A percentile compares a stretch with the other conserved stretches of the same genome.
Evolutionary conservation across 2,888 invertebrate species (phyloP).

Genomic region (Rhagonycha fulva): DNA sequence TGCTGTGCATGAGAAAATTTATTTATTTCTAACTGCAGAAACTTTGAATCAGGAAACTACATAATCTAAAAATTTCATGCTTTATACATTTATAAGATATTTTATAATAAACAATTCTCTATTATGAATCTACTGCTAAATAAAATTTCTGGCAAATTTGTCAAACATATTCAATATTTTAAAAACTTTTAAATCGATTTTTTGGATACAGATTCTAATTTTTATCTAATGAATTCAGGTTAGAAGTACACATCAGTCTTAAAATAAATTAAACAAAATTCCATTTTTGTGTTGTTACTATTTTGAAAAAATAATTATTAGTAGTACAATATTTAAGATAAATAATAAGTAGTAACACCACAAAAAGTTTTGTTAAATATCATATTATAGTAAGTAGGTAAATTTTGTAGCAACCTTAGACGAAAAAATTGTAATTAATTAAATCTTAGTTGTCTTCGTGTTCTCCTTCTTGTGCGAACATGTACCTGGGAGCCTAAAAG

Average conservation of each 20-base stretch:
- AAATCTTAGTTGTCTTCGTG: constrained; percentile 34
- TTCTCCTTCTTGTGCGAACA: constrained; percentile 36
- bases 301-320: constrained; percentile 2
- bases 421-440: constrained; percentile 11
- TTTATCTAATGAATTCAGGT: neutral
- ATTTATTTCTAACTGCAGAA: constrained; percentile 20
- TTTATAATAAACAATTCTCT: constrained; percentile 10
- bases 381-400: constrained; percentile 14
- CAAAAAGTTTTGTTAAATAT: constrained; percentile 8
- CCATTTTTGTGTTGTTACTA: constrained; percentile 5
- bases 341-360: constrained; percentile 3
- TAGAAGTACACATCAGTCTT: neutral
- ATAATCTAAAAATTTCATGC: constrained; percentile 15
- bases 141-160: neutral
- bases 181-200: neutral
- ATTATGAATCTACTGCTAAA: constrained; percentile 7
- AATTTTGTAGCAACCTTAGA: constrained; percentile 16
- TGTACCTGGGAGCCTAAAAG: constrained; percentile 36
- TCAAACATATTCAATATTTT: neutral
- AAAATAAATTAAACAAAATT: neutral
- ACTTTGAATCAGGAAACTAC: constrained; percentile 12
- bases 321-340: neutral
- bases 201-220: neutral
- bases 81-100: constrained; percentile 10
- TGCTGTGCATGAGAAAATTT: constrained; percentile 16